These are phyloP conservation scores for Azorinus chamasolen DNA, from an alignment of 2,888 invertebrate genomes.

Conservation along the genomic window DNA sequence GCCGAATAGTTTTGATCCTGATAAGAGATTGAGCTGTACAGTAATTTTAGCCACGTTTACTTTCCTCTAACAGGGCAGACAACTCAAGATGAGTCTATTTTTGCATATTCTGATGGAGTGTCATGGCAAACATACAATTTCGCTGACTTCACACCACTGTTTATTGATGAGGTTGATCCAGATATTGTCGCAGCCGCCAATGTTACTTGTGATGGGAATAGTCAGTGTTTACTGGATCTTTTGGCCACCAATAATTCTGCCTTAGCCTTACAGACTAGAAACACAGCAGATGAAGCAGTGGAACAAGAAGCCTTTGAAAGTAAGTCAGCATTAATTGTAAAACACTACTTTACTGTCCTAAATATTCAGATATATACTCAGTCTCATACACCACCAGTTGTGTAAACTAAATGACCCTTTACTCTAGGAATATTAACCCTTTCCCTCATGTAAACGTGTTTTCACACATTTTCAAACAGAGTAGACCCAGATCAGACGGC, in stretches of 20 bases:
- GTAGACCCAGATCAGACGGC: no score
- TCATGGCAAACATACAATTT: conserved; percentile 33
- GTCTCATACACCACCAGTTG: no score
- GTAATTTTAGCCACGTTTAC: no score
- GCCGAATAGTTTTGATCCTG: no score
- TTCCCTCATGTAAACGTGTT: no score
- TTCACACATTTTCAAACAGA: no score
- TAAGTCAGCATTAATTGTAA: no score
- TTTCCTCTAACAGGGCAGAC: conserved; percentile 59
- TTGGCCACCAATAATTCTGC: conserved; percentile 53
- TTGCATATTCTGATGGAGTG: conserved; percentile 37
- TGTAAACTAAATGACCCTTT: no score
- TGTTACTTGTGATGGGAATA: conserved; percentile 37
- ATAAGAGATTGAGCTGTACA: no score
- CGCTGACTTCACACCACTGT: conserved; percentile 55
- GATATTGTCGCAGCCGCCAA: conserved; percentile 38
- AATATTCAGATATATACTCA: no score
- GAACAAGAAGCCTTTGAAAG: conserved; percentile 25
- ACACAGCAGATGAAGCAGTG: conserved; percentile 30
- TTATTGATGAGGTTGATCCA: conserved; percentile 55
- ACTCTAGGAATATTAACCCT: no score
- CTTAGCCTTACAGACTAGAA: conserved; percentile 28
- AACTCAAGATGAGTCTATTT: conserved; percentile 28
- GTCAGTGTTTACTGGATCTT: conserved; percentile 59
- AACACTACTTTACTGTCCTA: no score